phyloP scores from a whole-genome alignment of 2,113 vertebrate genomes.

The Brachyhypopomus gauderio region DNA sequence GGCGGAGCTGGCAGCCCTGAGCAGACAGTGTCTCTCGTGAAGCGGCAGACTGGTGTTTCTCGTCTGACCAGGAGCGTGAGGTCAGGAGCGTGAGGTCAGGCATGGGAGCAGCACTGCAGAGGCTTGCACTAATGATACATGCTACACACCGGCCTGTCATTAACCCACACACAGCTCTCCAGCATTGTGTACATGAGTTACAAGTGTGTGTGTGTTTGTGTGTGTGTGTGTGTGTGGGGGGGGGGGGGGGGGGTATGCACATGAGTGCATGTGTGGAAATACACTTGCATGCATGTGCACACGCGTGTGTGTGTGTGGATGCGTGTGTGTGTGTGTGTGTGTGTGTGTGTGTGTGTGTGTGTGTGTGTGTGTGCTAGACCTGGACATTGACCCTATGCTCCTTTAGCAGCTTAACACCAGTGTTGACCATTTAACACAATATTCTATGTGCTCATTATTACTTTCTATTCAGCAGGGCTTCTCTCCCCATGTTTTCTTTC shows the following conservation, averaged over 20 bases:
- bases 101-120: not conserved
- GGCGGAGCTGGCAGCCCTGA: slow-evolving; percentile 9
- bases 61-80: too few relatives aligned
- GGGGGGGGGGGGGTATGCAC: too few relatives aligned
- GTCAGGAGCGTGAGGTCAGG: not conserved
- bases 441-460: not conserved
- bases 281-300: not conserved
- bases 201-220: slow-evolving; percentile 32
- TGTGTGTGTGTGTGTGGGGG: slow-evolving; percentile 22
- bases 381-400: not conserved
- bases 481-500: slow-evolving; percentile 12
- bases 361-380: slow-evolving; percentile 9
- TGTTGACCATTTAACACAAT: not conserved
- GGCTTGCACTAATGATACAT: not conserved
- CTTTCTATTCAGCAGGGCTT: slow-evolving; percentile 36
- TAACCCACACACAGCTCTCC: not conserved
- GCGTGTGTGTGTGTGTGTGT: slow-evolving; percentile 18
- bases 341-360: slow-evolving; percentile 30
- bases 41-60: too few relatives aligned
- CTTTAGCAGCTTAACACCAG: not conserved
- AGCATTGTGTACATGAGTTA: not conserved
- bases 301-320: not conserved
- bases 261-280: too few relatives aligned
- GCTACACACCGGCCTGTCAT: not conserved
- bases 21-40: not conserved